Percentiles rank a stretch among this genome's conserved stretches.
These are phyloP conservation scores for Habrosyne pyritoides DNA, from an alignment of 2,888 invertebrate species.

Conservation along the genomic window DNA sequence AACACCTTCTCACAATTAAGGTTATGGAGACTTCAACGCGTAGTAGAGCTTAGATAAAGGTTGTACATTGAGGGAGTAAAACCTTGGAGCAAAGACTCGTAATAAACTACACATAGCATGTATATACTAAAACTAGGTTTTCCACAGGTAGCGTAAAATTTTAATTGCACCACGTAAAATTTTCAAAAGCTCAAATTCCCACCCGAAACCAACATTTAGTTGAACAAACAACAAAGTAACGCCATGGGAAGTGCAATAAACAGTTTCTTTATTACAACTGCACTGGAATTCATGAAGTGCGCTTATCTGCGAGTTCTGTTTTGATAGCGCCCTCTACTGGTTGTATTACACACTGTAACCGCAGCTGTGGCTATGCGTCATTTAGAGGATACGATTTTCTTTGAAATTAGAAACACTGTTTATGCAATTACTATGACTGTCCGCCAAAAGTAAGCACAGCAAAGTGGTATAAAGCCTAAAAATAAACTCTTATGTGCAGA, in stretches of 20 bases:
- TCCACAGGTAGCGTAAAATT: neutral
- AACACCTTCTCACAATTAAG: too few species aligned
- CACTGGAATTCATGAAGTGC: constrained; percentile 18
- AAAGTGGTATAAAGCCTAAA: too few species aligned
- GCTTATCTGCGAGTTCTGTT: constrained; percentile 31
- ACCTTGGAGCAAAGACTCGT: too few species aligned
- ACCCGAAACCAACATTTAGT: neutral
- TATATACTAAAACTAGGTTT: too few species aligned
- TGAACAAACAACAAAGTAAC: constrained; percentile 2
- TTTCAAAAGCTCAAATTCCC: neutral
- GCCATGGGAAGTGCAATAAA: constrained; percentile 14
- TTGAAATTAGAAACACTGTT: too few species aligned
- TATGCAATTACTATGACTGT: neutral
- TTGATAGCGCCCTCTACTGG: constrained; percentile 33
- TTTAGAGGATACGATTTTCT: constrained; percentile 26
- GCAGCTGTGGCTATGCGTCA: constrained; percentile 41
- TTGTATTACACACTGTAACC: constrained; percentile 46
- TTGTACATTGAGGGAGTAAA: too few species aligned
- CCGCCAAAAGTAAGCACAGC: too few species aligned
- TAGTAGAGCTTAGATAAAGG: too few species aligned
- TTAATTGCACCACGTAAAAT: neutral
- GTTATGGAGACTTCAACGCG: too few species aligned
- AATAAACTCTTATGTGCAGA: too few species aligned
- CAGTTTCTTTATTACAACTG: constrained; percentile 17
- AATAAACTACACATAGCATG: too few species aligned